Base-by-base conservation (phyloP, 2,888 invertebrate species). In the Leucozona laternaria region DNA sequence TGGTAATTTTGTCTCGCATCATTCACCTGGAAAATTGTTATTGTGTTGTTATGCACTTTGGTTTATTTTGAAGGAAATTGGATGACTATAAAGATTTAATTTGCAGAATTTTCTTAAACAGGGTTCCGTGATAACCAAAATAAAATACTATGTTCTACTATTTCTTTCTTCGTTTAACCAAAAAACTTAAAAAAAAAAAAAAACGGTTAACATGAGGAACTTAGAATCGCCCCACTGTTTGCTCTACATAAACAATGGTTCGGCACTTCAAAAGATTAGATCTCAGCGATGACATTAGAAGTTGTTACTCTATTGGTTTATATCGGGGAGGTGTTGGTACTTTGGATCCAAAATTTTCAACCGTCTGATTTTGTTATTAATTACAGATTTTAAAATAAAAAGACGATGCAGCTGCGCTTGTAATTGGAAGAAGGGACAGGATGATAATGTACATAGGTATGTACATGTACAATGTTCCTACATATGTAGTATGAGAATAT, bases 11-110 rank as follows among this genome's bases (percentile, higher is more conserved):
- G 91, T 91, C 91, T 91, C 91, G 91, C 92, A 91, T 91, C 92
- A 91, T 90, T 91, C 91, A 91, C 91, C 91, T 91, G 91, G 91
- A 91, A 91, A 92, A 91, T 92, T 91, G 20, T 28, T 50, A 45
- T 48, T 62, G 11, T 57, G 28, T 25, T 4, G 20, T 20, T 68
- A 17, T 50, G 66, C 48, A 31, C 22, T 50, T 68, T 37, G 31
- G 8, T 20, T 68, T 66, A 34, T 64, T 45, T 62, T 40, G 15
- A 40, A 25, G 15, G n/a, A 40, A 37, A 25, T 25, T 10, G n/a
- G 22, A 34, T 11, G 11, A 34, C 17, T 58, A 15, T 13, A 22
- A 25, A 15, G 5, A 6, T 0, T 17, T 45, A 20, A 20, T 45
- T n/a, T 45, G 0, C 15, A 53, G 13, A 50, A 22, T 25, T 13